These are phyloP conservation scores for Escarpia spicata DNA, from an alignment of 2,888 invertebrate genomes.

Conservation along the genomic window DNA sequence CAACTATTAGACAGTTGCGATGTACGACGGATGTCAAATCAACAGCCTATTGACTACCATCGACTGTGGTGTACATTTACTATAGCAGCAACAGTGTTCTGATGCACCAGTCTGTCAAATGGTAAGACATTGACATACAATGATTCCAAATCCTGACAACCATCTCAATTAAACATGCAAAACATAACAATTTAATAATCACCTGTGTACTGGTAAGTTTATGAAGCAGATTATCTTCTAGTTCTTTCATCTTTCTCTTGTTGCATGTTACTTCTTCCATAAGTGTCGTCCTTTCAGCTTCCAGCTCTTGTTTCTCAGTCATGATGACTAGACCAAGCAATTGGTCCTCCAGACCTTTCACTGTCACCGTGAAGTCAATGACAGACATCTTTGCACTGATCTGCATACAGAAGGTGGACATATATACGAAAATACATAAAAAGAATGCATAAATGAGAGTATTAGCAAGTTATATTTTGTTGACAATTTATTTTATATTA, in stretches of 20 bases:
- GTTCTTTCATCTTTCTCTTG: constrained; percentile 83
- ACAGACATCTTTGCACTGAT: constrained; percentile 80
- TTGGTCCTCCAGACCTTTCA: constrained; percentile 90
- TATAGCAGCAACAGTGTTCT: too few relatives aligned
- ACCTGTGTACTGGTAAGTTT: constrained; percentile 81
- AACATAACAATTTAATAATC: background rate
- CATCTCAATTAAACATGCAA: constrained; percentile 67
- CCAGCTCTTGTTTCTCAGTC: constrained; percentile 75
- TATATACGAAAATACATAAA: too few relatives aligned
- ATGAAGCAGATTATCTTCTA: constrained; percentile 84
- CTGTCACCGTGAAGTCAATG: constrained; percentile 89
- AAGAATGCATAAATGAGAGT: too few relatives aligned
- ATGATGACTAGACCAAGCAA: constrained; percentile 79
- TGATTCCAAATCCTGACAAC: too few relatives aligned
- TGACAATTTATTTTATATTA: too few relatives aligned
- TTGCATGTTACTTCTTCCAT: constrained; percentile 85
- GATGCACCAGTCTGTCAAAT: too few relatives aligned
- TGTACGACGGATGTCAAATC: too few relatives aligned
- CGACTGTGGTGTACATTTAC: too few relatives aligned
- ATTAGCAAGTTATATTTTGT: too few relatives aligned
- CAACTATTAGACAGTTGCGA: too few relatives aligned
- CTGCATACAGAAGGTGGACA: background rate
- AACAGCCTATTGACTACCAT: too few relatives aligned
- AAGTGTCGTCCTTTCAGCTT: constrained; percentile 79
- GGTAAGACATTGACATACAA: background rate